These are phyloP conservation scores for Ornithoptera priamus DNA, from an alignment of 2,888 invertebrate genomes.

Conservation along the genomic window DNA sequence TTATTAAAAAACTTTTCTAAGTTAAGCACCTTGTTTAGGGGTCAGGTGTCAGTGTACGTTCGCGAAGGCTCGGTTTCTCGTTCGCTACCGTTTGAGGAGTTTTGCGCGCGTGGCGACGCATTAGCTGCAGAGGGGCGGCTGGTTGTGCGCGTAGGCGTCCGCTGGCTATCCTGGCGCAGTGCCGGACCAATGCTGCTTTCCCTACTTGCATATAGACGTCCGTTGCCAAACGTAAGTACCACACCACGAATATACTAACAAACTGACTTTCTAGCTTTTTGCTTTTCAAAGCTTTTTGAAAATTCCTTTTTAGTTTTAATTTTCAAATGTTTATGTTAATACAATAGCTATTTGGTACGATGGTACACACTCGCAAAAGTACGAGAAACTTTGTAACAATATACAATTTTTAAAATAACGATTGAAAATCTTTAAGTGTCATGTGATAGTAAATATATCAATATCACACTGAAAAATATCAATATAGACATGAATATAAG, in stretches of 20 bases:
- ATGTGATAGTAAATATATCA: too few relatives aligned
- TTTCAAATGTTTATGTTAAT: too few relatives aligned
- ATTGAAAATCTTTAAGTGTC: too few relatives aligned
- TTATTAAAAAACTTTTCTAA: background rate
- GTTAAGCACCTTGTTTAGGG: slow-evolving; percentile 44
- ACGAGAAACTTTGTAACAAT: too few relatives aligned
- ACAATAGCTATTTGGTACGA: too few relatives aligned
- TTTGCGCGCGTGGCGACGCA: slow-evolving; percentile 85
- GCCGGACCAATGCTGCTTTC: slow-evolving; percentile 95
- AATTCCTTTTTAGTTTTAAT: too few relatives aligned
- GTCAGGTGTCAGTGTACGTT: slow-evolving; percentile 68
- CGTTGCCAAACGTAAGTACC: slow-evolving; percentile 86
- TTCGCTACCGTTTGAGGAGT: slow-evolving; percentile 86
- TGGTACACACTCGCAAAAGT: too few relatives aligned
- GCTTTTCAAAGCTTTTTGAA: too few relatives aligned
- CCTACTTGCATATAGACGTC: slow-evolving; percentile 90
- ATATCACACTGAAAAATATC: background rate
- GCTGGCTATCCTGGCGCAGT: slow-evolving; percentile 94
- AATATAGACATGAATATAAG: background rate
- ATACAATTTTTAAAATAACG: too few relatives aligned
- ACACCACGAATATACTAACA: background rate
- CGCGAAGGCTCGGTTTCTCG: slow-evolving; percentile 64
- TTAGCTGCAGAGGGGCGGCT: slow-evolving; percentile 92
- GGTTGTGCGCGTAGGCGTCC: slow-evolving; percentile 88
- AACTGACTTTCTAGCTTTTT: too few relatives aligned